phyloP scores from a whole-genome alignment of 2,797 vertebrate species.

The Etheostoma perlongum region DNA sequence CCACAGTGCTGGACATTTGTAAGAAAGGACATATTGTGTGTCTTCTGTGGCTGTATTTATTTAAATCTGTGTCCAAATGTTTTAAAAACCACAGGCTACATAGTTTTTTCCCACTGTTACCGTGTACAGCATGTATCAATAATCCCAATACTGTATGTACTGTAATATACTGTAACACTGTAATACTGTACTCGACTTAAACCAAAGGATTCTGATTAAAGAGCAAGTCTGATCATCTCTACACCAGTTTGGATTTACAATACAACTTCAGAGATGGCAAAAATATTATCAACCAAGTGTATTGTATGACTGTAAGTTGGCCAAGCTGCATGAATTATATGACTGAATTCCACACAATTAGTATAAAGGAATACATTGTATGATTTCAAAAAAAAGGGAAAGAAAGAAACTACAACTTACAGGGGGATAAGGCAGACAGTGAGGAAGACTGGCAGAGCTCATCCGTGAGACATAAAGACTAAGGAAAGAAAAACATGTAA shows the following conservation, averaged over 20 bases:
- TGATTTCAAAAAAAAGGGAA: background rate
- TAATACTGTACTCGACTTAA: background rate
- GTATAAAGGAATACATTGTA: background rate
- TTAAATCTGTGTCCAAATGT: conserved; percentile 22
- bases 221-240: background rate
- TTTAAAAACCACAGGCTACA: conserved; percentile 17
- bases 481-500: conserved; percentile 12
- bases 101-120: background rate
- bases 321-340: background rate
- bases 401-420: background rate
- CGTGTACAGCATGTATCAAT: conserved; percentile 6
- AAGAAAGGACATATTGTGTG: conserved; percentile 10
- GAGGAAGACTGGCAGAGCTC: background rate
- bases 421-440: background rate
- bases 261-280: background rate
- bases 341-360: background rate
- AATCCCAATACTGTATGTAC: background rate
- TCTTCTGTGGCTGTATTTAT: conserved; percentile 32
- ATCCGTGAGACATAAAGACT: conserved; percentile 9
- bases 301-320: background rate
- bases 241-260: background rate
- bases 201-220: conserved; percentile 8
- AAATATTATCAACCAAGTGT: background rate
- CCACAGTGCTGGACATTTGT: conserved; percentile 20
- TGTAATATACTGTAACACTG: too few species aligned